Conservation (phyloP, 2,888 invertebrate genomes). For the Cheilosia impressa region DNA sequence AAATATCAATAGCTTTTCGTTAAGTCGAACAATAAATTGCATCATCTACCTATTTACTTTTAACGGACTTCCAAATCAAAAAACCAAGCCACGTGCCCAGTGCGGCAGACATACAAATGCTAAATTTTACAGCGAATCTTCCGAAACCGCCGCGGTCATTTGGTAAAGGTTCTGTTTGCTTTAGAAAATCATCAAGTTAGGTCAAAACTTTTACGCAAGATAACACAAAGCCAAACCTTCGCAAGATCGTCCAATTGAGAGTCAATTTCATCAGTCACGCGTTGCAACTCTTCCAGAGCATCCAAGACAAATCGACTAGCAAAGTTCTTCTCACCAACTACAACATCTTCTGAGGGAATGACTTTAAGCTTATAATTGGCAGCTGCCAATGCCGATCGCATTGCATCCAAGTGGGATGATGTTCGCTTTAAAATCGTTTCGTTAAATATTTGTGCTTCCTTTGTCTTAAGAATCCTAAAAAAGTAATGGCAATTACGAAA, state of each 20-base stretch:
- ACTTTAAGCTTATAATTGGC: slow-evolving; percentile 81
- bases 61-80: slow-evolving; percentile 61
- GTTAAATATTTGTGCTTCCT: slow-evolving; percentile 78
- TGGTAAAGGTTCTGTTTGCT: slow-evolving; percentile 28
- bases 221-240: slow-evolving; percentile 62
- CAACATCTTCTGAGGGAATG: slow-evolving; percentile 80
- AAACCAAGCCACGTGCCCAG: slow-evolving; percentile 46
- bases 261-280: slow-evolving; percentile 79
- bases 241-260: slow-evolving; percentile 78
- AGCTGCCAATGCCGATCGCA: slow-evolving; percentile 80
- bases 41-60: slow-evolving; percentile 43
- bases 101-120: slow-evolving; percentile 36
- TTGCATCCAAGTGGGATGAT: slow-evolving; percentile 78
- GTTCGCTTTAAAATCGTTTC: slow-evolving; percentile 79
- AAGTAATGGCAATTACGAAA: not conserved
- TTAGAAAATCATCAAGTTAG: not conserved
- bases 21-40: not conserved
- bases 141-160: not conserved
- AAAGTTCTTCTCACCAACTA: slow-evolving; percentile 81
- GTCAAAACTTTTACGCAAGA: slow-evolving; percentile 63
- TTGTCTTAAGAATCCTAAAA: slow-evolving; percentile 76
- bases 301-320: slow-evolving; percentile 82
- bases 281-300: slow-evolving; percentile 80
- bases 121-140: not conserved
- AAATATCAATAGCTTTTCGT: too few species aligned